Evolutionary conservation across 2,797 vertebrate genomes (phyloP).

Genomic region (Harpagifer antarcticus): DNA sequence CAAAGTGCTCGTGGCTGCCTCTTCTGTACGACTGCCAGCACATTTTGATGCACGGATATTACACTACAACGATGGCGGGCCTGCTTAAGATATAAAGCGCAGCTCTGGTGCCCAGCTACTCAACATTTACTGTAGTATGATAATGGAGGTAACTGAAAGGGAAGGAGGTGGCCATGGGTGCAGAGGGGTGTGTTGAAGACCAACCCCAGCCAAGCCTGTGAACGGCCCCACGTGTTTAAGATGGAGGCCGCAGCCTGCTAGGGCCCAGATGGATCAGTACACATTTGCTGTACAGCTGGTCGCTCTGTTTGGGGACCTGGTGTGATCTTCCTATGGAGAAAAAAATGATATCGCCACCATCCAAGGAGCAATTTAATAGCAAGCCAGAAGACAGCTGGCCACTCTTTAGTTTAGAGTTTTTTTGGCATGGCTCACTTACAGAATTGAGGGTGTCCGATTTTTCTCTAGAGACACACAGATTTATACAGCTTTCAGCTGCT

Average conservation of each 20-base stretch:
- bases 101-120: slow-evolving; percentile 72
- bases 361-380: slow-evolving; percentile 89
- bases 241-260: slow-evolving; percentile 92
- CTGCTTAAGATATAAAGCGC: slow-evolving; percentile 69
- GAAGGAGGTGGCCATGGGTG: slow-evolving; percentile 64
- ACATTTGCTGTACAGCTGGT: slow-evolving; percentile 98
- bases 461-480: slow-evolving; percentile 84
- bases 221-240: slow-evolving; percentile 91
- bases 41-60: slow-evolving; percentile 86
- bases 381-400: slow-evolving; percentile 89
- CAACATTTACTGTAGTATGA: slow-evolving; percentile 76
- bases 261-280: slow-evolving; percentile 94
- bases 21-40: slow-evolving; percentile 91
- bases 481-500: slow-evolving; percentile 86
- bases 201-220: slow-evolving; percentile 80
- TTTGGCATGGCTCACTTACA: slow-evolving; percentile 87
- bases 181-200: slow-evolving; percentile 66
- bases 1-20: slow-evolving; percentile 87
- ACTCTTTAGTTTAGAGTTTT: slow-evolving; percentile 89
- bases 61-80: slow-evolving; percentile 58
- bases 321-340: slow-evolving; percentile 96
- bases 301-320: slow-evolving; percentile 96
- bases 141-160: slow-evolving; percentile 79
- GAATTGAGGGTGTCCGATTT: slow-evolving; percentile 87
- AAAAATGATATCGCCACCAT: slow-evolving; percentile 89